A percentile compares a stretch with the other conserved stretches of the same genome.
These are phyloP conservation scores for Atta colombica DNA, from an alignment of 1,140 invertebrate species.

Conservation along the genomic window DNA sequence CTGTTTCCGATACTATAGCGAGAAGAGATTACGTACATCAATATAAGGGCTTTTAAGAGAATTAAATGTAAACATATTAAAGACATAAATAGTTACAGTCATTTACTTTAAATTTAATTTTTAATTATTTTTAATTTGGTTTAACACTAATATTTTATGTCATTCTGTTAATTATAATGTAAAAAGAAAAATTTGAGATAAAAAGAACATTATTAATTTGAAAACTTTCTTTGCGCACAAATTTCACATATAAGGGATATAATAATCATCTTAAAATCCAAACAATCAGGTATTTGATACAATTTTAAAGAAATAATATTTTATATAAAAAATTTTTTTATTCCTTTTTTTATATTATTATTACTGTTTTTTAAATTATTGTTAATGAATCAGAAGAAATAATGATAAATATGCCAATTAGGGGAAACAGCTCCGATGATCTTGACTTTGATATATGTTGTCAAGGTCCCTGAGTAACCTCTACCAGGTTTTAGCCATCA, in stretches of 20 bases:
- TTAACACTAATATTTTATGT: background rate
- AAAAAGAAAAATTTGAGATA: background rate
- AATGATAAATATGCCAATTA: no score
- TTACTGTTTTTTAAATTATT: background rate
- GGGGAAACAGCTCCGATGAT: no score
- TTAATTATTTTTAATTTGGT: no score
- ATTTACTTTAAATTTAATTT: background rate
- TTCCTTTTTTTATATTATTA: background rate
- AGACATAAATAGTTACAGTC: background rate
- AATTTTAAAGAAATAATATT: background rate
- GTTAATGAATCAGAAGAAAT: background rate
- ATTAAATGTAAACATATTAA: constrained; percentile 1
- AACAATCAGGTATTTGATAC: background rate
- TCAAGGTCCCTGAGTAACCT: no score
- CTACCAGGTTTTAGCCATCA: no score
- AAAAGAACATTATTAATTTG: background rate
- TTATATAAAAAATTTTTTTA: constrained; percentile 4
- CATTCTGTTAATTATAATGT: background rate
- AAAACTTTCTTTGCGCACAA: background rate
- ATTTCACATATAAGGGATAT: background rate
- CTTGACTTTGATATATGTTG: no score
- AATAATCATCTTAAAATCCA: background rate
- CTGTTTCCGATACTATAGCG: constrained; percentile 20
- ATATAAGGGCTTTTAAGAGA: background rate
- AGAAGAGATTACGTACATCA: background rate